phyloP scores from a whole-genome alignment of 2,113 vertebrate genomes.

The Chamaea fasciata region DNA sequence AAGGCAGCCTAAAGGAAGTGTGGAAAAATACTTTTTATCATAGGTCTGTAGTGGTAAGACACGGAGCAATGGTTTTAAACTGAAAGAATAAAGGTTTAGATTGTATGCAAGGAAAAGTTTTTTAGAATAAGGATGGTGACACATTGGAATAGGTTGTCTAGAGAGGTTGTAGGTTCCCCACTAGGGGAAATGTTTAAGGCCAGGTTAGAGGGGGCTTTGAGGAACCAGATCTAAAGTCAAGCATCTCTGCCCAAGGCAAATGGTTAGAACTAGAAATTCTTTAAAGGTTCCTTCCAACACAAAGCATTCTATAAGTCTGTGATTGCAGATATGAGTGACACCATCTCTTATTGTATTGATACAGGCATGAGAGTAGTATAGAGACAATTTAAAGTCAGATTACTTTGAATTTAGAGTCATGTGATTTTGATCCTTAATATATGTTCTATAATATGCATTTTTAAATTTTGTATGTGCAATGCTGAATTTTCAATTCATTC shows the following conservation, averaged over 20 bases:
- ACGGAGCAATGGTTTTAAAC: not conserved
- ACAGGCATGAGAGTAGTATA: not conserved
- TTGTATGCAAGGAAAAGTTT: not conserved
- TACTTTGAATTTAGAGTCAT: not conserved
- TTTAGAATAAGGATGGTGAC: not conserved
- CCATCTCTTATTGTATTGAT: not conserved
- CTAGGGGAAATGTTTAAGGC: not conserved
- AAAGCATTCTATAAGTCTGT: not conserved
- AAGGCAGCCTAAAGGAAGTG: not conserved
- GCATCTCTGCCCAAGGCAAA: not conserved
- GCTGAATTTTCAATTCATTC: not conserved
- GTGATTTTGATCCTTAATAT: not conserved
- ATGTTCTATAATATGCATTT: not conserved
- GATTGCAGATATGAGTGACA: not conserved
- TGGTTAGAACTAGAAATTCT: not conserved
- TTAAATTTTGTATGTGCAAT: not conserved
- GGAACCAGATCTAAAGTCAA: not conserved
- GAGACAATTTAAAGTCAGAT: not conserved
- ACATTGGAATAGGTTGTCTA: not conserved
- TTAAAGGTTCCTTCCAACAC: not conserved
- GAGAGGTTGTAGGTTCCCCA: not conserved
- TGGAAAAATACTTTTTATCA: not conserved
- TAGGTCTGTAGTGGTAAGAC: not conserved
- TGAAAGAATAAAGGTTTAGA: not conserved
- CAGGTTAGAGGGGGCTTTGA: rapidly evolving